These are phyloP conservation scores for Dendropsophus ebraccatus DNA, from an alignment of 2,113 vertebrate genomes.

Conservation along the genomic window DNA sequence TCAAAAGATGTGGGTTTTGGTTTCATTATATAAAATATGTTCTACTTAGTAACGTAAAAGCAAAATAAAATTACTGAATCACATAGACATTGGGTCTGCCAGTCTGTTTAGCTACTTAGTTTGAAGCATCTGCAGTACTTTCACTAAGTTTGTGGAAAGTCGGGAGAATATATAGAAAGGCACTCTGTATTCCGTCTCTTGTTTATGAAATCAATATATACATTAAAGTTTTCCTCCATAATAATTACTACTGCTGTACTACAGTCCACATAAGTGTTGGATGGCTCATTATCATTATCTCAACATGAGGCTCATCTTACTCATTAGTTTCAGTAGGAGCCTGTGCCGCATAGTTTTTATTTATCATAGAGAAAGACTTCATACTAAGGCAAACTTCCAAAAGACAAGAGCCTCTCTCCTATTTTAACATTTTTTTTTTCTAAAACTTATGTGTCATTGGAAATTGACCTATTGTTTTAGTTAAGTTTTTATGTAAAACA, in stretches of 20 bases:
- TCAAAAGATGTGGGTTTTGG: constrained; percentile 29
- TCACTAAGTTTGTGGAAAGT: background rate
- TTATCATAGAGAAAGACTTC: no score
- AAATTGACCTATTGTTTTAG: no score
- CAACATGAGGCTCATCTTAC: no score
- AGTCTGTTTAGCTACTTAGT: background rate
- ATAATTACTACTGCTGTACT: background rate
- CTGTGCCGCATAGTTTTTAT: no score
- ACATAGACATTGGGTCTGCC: background rate
- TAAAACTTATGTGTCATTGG: no score
- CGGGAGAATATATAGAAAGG: background rate
- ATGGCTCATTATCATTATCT: no score
- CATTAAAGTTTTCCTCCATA: background rate
- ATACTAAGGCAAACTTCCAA: no score
- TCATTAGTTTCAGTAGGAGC: no score
- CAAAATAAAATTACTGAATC: background rate
- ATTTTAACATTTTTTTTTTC: no score
- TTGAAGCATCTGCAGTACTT: background rate
- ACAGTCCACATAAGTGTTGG: background rate
- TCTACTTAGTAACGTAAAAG: constrained; percentile 42
- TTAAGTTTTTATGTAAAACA: no score
- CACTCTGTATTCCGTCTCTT: background rate
- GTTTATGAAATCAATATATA: background rate
- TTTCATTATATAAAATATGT: constrained; percentile 40
- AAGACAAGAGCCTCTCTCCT: no score